Evolutionary conservation across 2,113 vertebrate species (phyloP).

Genomic region (Actenoides lindsayi): DNA sequence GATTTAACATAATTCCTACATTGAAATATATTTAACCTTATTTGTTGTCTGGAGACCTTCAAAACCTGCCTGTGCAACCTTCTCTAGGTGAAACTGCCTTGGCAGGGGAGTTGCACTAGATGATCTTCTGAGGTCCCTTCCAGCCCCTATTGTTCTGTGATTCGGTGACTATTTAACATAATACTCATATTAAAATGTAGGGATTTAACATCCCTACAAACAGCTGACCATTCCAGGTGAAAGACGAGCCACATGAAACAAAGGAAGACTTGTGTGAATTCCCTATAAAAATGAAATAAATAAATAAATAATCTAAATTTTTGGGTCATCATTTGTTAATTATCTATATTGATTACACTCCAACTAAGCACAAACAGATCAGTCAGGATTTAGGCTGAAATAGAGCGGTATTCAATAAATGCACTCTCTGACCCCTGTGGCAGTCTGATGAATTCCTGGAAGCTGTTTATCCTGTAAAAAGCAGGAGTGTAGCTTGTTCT

Average conservation of each 20-base stretch:
- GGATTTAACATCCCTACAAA: not conserved
- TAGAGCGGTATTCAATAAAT: not conserved
- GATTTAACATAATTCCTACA: not conserved
- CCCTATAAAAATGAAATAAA: not conserved
- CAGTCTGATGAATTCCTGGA: slow-evolving; percentile 8
- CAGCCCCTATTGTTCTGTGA: too few species aligned
- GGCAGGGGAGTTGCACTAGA: too few species aligned
- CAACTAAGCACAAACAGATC: slow-evolving; percentile 8
- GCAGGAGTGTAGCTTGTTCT: slow-evolving; percentile 19
- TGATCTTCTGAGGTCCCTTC: too few species aligned
- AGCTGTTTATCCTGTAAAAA: slow-evolving; percentile 39
- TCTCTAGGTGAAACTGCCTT: too few species aligned
- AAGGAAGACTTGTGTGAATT: not conserved
- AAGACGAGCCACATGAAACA: not conserved
- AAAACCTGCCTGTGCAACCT: too few species aligned
- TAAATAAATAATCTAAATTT: not conserved
- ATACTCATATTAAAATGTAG: not conserved
- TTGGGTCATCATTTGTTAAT: not conserved
- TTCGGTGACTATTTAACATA: not conserved
- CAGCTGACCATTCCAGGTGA: not conserved
- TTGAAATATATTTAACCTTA: not conserved
- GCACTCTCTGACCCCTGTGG: not conserved
- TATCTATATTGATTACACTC: slow-evolving; percentile 20
- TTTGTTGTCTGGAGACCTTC: too few species aligned
- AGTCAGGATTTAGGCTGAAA: not conserved